These are phyloP conservation scores for Callinectes sapidus DNA, from an alignment of 2,888 invertebrate genomes.

Conservation along the genomic window DNA sequence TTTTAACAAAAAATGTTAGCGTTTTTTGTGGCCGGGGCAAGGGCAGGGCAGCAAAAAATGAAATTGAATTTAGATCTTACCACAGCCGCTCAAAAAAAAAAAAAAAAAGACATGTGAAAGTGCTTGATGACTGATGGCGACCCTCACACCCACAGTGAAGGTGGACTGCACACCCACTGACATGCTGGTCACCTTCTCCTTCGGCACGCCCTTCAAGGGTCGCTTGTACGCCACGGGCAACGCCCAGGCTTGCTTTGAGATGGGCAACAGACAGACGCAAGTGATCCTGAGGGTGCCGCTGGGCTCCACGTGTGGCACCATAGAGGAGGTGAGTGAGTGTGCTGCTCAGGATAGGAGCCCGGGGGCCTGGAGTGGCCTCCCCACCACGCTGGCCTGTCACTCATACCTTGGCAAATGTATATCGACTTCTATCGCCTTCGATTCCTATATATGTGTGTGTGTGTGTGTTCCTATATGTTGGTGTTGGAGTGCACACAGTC, in stretches of 20 bases:
- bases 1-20: not conserved
- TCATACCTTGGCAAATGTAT: not conserved
- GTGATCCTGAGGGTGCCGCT: slow-evolving; percentile 81
- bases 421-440: not conserved
- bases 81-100: not conserved
- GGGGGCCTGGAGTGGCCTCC: not conserved
- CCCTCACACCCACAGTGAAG: slow-evolving; percentile 79
- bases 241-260: slow-evolving; percentile 83
- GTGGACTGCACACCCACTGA: slow-evolving; percentile 85
- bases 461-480: not conserved
- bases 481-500: not conserved
- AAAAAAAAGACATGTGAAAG: not conserved
- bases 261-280: slow-evolving; percentile 78
- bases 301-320: slow-evolving; percentile 77
- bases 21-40: not conserved
- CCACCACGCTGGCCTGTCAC: not conserved
- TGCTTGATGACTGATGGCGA: not conserved
- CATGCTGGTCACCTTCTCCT: slow-evolving; percentile 81
- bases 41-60: not conserved
- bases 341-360: not conserved
- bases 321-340: slow-evolving; percentile 75
- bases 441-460: not conserved
- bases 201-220: slow-evolving; percentile 80
- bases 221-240: slow-evolving; percentile 88
- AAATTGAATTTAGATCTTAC: not conserved